Conservation (phyloP, 2,888 invertebrate genomes). For the Vesta saturnalis region DNA sequence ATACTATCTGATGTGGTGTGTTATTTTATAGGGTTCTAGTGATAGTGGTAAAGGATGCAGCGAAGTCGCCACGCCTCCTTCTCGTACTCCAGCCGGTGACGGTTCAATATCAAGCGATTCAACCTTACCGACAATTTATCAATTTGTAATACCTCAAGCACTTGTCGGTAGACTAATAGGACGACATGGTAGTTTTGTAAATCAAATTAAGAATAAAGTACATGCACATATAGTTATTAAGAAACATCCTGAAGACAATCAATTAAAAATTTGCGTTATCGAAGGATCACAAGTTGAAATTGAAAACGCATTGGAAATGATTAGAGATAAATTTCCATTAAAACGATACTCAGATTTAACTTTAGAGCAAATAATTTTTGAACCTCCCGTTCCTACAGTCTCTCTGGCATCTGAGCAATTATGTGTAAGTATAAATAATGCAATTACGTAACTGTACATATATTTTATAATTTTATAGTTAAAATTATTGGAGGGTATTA, state of each 20-base stretch:
- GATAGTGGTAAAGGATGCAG: conserved; percentile 87
- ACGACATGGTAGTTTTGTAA: conserved; percentile 82
- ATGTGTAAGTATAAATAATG: conserved; percentile 52
- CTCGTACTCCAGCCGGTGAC: conserved; percentile 64
- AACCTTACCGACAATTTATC: conserved; percentile 67
- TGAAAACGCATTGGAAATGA: conserved; percentile 82
- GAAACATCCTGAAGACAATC: conserved; percentile 76
- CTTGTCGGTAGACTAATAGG: conserved; percentile 91
- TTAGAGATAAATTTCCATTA: conserved; percentile 85
- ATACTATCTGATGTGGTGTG: no score
- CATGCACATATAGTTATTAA: conserved; percentile 83
- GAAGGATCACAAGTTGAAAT: conserved; percentile 84
- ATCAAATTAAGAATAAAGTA: conserved; percentile 80
- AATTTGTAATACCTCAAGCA: conserved; percentile 78
- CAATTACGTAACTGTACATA: background rate
- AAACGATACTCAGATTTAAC: conserved; percentile 84
- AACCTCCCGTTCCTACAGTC: conserved; percentile 58
- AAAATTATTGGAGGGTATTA: conserved; percentile 89
- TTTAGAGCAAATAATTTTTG: conserved; percentile 68
- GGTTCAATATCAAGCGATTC: conserved; percentile 52
- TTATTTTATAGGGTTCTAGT: conserved; percentile 72
- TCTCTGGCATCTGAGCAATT: conserved; percentile 55
- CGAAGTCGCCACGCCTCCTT: conserved; percentile 75
- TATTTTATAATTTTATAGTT: conserved; percentile 66
- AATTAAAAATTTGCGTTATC: conserved; percentile 84